These are phyloP conservation scores for Xenopus borealis DNA, from an alignment of 2,113 vertebrate genomes.

Conservation along the genomic window DNA sequence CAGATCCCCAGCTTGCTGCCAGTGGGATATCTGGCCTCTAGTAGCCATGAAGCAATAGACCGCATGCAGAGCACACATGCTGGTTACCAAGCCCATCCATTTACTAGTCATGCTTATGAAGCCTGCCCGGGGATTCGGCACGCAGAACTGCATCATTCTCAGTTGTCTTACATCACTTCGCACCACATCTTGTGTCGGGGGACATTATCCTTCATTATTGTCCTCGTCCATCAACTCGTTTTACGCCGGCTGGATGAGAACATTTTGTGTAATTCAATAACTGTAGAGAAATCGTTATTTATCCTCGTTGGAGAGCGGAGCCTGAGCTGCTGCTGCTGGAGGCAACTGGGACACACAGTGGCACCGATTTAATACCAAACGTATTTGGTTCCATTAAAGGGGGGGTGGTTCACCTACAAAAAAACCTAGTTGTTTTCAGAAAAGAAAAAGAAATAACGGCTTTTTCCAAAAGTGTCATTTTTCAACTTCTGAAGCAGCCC, in stretches of 20 bases:
- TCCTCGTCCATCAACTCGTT: background rate
- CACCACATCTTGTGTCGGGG: background rate
- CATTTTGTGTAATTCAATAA: slow-evolving; percentile 19
- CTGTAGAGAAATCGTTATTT: background rate
- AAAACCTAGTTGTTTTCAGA: too few relatives aligned
- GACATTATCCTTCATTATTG: slow-evolving; percentile 12
- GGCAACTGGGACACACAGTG: background rate
- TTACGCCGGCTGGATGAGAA: background rate
- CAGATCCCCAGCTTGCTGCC: slow-evolving; percentile 20
- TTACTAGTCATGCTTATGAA: slow-evolving; percentile 16
- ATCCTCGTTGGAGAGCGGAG: background rate
- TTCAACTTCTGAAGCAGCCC: too few relatives aligned
- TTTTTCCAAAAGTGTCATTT: too few relatives aligned
- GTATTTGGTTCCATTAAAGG: too few relatives aligned
- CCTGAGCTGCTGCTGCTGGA: too few relatives aligned
- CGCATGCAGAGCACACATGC: slow-evolving; percentile 9
- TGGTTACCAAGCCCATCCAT: background rate
- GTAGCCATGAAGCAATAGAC: slow-evolving; percentile 23
- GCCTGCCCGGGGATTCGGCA: background rate
- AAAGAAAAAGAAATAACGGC: too few relatives aligned
- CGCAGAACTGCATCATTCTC: slow-evolving; percentile 3
- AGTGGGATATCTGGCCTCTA: slow-evolving; percentile 21
- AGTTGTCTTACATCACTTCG: slow-evolving; percentile 18
- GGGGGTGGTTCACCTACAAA: too few relatives aligned
- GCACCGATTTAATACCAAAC: too few relatives aligned